Evolutionary conservation across 2,888 invertebrate genomes (phyloP).

Genomic region (Drosophila ochracea): DNA sequence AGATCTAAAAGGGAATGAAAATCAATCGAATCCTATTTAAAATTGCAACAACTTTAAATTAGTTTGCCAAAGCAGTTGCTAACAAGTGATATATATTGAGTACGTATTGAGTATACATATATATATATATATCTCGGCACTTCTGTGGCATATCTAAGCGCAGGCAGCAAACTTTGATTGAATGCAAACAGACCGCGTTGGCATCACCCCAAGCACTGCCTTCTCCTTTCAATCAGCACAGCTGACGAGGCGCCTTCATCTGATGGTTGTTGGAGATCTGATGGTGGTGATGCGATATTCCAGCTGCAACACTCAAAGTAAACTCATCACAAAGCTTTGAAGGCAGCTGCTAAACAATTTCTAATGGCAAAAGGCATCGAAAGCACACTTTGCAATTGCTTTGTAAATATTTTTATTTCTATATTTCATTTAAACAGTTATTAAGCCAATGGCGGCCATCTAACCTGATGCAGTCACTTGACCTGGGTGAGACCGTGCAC

Average conservation of each 20-base stretch:
- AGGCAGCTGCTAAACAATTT: slow-evolving; percentile 50
- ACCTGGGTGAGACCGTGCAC: slow-evolving; percentile 21
- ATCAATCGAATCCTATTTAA: slow-evolving; percentile 37
- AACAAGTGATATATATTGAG: slow-evolving; percentile 17
- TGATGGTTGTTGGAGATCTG: slow-evolving; percentile 6
- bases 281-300: background rate
- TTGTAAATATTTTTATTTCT: slow-evolving; percentile 76
- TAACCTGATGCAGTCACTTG: slow-evolving; percentile 42
- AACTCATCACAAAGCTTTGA: slow-evolving; percentile 46
- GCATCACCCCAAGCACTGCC: slow-evolving; percentile 23
- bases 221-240: slow-evolving; percentile 33
- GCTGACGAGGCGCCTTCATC: slow-evolving; percentile 32
- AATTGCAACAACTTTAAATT: slow-evolving; percentile 45
- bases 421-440: slow-evolving; percentile 67
- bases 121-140: background rate
- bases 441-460: slow-evolving; percentile 65
- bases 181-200: slow-evolving; percentile 48
- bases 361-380: slow-evolving; percentile 34
- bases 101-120: background rate
- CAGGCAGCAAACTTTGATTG: slow-evolving; percentile 58
- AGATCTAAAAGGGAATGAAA: slow-evolving; percentile 6
- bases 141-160: slow-evolving; percentile 28
- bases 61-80: slow-evolving; percentile 31
- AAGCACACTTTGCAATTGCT: slow-evolving; percentile 54
- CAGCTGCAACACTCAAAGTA: slow-evolving; percentile 38